Base-by-base conservation (phyloP, 2,797 vertebrate genomes). In the Eremophila alpestris region DNA sequence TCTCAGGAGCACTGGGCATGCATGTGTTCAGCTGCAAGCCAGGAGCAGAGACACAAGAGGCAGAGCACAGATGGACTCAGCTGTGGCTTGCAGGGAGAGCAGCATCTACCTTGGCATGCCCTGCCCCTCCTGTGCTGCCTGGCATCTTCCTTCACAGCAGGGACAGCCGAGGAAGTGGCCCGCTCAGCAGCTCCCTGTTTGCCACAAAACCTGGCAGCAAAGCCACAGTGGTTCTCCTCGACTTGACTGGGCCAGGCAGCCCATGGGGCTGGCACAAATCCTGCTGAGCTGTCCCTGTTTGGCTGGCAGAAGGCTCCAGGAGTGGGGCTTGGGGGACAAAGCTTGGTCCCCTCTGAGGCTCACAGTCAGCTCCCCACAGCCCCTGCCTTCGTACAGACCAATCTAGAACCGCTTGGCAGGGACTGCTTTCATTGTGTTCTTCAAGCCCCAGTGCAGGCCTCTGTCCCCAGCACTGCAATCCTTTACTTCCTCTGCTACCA, bases 301-400 rank as follows among this genome's bases (percentile, higher is more conserved):
- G 48, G 38, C 48, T 63, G 48, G 32, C 24, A 43, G 36, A n/a
- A 40, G n/a, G 10, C 18, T 62, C 58, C 7, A 51, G 27, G 30
- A 29, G 5, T 23, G 24, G 48, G 59, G 26, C 52, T 51, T 34
- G 13, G 51, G 6, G 32, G 43, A 52, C 43, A n/a, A 46, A 52
- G 34, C 19, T 1, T 1, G 19, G 29, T 43, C 6, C 40, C 32
- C 20, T 30, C 4, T 0, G 20, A 52, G 8, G 10, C 32, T 54
- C 49, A 23, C 32, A 34, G 30, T 34, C 6, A 62, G 24, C 5
- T 5, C 9, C 30, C 15, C 48, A 41, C 15, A n/a, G 18, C 3
- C 12, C 11, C 7, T 5, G 12, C 41, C 38, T 36, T 46, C 13
- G 8, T 10, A 38, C 10, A 38, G 40, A 17, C 17, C 7, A 38